Conservation (phyloP, 2,888 invertebrate genomes). For the Eupithecia tripunctaria region DNA sequence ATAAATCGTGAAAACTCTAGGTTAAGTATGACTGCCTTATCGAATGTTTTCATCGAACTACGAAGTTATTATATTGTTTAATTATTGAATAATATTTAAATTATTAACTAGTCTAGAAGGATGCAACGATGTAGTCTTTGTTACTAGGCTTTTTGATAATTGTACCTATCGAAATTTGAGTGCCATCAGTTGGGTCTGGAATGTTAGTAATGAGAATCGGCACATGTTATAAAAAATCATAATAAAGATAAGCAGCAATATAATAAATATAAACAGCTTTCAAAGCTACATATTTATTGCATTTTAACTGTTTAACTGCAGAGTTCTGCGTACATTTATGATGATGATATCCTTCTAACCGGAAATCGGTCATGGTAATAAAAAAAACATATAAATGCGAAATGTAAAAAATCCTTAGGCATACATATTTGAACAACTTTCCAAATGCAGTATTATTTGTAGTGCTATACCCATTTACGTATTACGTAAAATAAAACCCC, state of each 20-base stretch:
- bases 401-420: not conserved
- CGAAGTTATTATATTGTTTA: constrained; percentile 42
- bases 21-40: constrained; percentile 59
- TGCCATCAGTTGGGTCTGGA: constrained; percentile 53
- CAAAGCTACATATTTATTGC: constrained; percentile 28
- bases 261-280: constrained; percentile 26
- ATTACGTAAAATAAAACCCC: not conserved
- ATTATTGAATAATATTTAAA: constrained; percentile 42
- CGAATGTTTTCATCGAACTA: constrained; percentile 60
- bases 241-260: constrained; percentile 18
- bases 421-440: constrained; percentile 3
- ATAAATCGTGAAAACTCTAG: constrained; percentile 27
- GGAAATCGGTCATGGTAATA: not conserved
- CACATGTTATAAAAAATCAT: constrained; percentile 26
- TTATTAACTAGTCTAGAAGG: constrained; percentile 63
- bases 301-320: not conserved
- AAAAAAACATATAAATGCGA: not conserved
- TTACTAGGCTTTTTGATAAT: constrained; percentile 35
- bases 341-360: not conserved
- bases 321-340: not conserved
- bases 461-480: not conserved
- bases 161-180: constrained; percentile 52
- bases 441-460: constrained; percentile 5
- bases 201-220: constrained; percentile 33
- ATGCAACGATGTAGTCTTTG: constrained; percentile 51